Evolutionary conservation across 2,797 vertebrate genomes (phyloP), one percentile per base, ranked within the genome.

Genomic region (Gymnocypris eckloni): DNA sequence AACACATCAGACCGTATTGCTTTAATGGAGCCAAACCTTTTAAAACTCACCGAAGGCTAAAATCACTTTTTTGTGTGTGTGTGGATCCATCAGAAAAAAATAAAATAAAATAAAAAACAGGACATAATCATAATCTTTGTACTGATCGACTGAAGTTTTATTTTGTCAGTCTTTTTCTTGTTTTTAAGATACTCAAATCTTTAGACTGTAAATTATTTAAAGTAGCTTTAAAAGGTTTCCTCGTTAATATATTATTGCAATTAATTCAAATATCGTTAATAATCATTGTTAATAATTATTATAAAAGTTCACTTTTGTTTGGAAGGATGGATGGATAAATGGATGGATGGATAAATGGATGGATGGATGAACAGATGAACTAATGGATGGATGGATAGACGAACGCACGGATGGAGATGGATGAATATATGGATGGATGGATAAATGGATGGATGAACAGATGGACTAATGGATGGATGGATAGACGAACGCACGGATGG

Each of bases 11-110:
- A 93, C 93, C 93, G 92, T 91, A 84, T 94, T 95, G 87, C 84
- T 48, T 94, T 95, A 94, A 95, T 95, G 93, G 94, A 94, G 91
- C 86, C 39, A 0, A 89, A 90, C 91, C 90, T 94, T 95, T 95
- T 92, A 94, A 71, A 73, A 91, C 89, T 92, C 91, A 94, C 89
- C 91, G 90, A 94, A 93, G 91, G 91, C 90, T 93, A 91, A 94
- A 95, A 95, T 94, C 91, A 90, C 92, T 93, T 93, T 94, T 93
- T 91, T 91, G 83, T 43, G 87, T 85, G 79, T 28, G n/a, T n/a
- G n/a, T n/a, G 93, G 33, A 28, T 69, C 64, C 61, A 61, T 77
- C 59, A 66, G 28, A 22, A 3, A 43, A 13, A 13, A 20, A 33
- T 3, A 3, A 33, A 33, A 33, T 33, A 9, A 4, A 28, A 20